Evolutionary conservation across 2,888 invertebrate species (phyloP).

Genomic region (Alsophila aescularia): DNA sequence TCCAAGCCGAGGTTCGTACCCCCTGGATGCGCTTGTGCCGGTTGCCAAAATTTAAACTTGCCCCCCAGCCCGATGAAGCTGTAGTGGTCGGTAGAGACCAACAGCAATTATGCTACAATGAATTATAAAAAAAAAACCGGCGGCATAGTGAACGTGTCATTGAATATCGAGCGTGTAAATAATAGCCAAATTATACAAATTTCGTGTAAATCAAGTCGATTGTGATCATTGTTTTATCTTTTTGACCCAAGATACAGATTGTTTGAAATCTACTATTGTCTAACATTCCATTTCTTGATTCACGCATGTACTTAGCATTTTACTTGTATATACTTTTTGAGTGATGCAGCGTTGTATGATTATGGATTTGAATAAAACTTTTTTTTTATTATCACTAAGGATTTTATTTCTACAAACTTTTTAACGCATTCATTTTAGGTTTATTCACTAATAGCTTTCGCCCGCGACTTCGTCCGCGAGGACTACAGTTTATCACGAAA

Average conservation of each 20-base stretch:
- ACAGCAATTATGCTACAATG: no score
- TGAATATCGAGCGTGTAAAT: neutral
- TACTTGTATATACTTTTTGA: constrained; percentile 74
- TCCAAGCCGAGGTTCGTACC: no score
- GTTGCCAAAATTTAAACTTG: no score
- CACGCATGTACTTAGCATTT: constrained; percentile 68
- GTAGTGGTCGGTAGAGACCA: no score
- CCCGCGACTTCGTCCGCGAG: no score
- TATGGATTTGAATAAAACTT: constrained; percentile 79
- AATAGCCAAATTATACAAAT: neutral
- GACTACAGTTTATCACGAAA: no score
- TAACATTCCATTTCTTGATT: constrained; percentile 40
- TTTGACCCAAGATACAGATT: neutral
- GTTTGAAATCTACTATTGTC: constrained; percentile 15
- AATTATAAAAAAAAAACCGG: no score
- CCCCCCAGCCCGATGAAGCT: no score
- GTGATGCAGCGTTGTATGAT: constrained; percentile 69
- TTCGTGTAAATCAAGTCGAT: neutral
- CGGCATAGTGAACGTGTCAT: neutral
- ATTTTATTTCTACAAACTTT: constrained; percentile 3
- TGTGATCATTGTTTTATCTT: neutral
- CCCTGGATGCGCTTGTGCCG: no score
- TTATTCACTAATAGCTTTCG: no score
- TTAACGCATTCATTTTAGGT: no score
- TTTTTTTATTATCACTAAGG: constrained; percentile 56